Evolutionary conservation across 2,113 vertebrate species (phyloP).

Genomic region (Aramus guarauna): DNA sequence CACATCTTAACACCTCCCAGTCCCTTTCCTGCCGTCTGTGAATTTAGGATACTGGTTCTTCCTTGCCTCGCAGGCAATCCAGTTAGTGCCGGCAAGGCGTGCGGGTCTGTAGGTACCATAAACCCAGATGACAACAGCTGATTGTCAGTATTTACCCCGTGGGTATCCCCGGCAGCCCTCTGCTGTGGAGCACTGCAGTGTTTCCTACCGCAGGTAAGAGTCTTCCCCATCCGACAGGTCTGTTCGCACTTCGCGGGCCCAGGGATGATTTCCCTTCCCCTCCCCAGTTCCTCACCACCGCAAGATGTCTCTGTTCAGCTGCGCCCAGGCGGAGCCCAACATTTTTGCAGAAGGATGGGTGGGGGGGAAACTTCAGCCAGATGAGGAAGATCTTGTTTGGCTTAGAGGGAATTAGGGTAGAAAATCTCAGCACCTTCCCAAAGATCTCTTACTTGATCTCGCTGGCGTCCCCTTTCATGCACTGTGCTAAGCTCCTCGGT

Average conservation of each 20-base stretch:
- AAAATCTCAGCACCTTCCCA: background rate
- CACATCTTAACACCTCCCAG: background rate
- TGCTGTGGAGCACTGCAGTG: background rate
- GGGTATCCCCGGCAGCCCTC: background rate
- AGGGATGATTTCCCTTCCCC: background rate
- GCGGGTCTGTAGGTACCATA: background rate
- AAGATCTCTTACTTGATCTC: background rate
- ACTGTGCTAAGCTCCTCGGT: background rate
- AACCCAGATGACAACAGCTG: background rate
- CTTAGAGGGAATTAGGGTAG: background rate
- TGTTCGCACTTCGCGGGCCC: background rate
- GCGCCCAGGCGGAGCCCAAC: background rate
- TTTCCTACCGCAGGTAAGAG: background rate
- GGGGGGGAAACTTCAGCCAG: background rate
- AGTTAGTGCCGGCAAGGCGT: background rate
- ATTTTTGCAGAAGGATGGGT: background rate
- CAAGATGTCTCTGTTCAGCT: slow-evolving; percentile 42
- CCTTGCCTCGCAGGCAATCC: background rate
- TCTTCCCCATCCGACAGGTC: background rate
- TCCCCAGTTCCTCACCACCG: background rate
- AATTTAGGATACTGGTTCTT: background rate
- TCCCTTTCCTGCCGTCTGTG: background rate
- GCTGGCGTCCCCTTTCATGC: background rate
- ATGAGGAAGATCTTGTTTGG: background rate
- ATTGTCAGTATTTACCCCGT: background rate